Evolutionary conservation across 1,140 invertebrate species (phyloP), one percentile per base, ranked within the genome.

Genomic region (Gryllus bimaculatus): DNA sequence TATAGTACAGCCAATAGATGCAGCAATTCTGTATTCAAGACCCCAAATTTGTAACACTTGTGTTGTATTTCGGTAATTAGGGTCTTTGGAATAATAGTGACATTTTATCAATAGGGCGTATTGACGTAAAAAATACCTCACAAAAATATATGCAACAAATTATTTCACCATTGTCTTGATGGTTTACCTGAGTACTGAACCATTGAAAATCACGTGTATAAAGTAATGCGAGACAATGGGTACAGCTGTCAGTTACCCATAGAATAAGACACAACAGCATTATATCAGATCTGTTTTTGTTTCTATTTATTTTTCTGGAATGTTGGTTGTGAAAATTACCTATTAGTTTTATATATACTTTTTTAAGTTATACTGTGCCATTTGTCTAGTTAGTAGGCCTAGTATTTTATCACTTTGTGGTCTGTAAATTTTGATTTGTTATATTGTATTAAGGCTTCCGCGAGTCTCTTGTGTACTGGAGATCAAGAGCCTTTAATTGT

Each of bases 291-390:
- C 18, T 66, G 10, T 66, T 13, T 13, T 66, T 66, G 10, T 66
- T 66, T 66, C 48, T 48, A 48, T n/a, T 48, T 78, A 49, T 8
- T 79, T 79, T 77, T 79, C 73, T 79, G 78, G 74, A 79, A 79
- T 79, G 79, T 75, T 77, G 79, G 79, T 79, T 79, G 79, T 79
- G 79, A 79, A 66, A 79, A 48, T 75, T 77, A 76, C 79, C 79
- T 79, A 79, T 79, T 79, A 79, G 78, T 79, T 79, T 79, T 79
- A 73, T 79, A 79, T 73, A 47, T 73, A 26, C 48, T 66, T 79
- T 79, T 76, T 79, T 79, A 74, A 74, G 79, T 79, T 79, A 74
- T 48, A 79, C 21, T 79, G 79, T 79, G 79, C 79, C 79, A 79
- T 79, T 79, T 79, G 76, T 76, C 47, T 79, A 76, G 78, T 79